Evolutionary conservation across 2,797 vertebrate species (phyloP).

Genomic region (Morelia viridis): DNA sequence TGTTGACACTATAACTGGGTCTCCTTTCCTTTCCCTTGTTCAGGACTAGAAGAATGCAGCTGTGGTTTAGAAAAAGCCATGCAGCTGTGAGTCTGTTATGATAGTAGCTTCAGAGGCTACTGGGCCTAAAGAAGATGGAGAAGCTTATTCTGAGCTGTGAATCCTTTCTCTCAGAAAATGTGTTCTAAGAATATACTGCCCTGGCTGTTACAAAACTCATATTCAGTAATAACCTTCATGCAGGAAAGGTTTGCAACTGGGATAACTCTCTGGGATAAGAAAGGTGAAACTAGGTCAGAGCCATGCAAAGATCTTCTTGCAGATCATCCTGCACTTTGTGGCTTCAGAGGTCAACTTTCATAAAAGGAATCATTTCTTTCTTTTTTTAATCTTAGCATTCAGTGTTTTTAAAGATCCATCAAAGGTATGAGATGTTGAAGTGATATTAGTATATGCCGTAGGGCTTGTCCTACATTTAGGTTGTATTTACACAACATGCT

Average conservation of each 20-base stretch:
- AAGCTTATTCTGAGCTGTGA: conserved; percentile 28
- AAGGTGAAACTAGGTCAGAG: conserved; percentile 52
- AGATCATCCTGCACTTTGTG: conserved; percentile 29
- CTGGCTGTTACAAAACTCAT: conserved; percentile 56
- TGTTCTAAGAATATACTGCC: conserved; percentile 54
- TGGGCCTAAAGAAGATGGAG: neutral
- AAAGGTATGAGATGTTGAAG: neutral
- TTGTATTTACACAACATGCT: too few relatives aligned
- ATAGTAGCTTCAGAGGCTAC: neutral
- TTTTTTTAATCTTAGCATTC: neutral
- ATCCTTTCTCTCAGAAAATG: conserved; percentile 28
- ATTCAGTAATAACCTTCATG: conserved; percentile 16
- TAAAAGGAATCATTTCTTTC: neutral
- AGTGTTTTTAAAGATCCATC: neutral
- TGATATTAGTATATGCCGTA: neutral
- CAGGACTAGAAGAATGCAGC: fast-evolving
- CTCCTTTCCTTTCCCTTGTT: conserved; percentile 3
- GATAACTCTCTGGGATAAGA: neutral
- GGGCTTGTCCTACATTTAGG: too few relatives aligned
- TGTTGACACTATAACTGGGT: conserved; percentile 15
- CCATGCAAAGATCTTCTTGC: conserved; percentile 10
- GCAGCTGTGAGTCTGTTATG: conserved; percentile 35
- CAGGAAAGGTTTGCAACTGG: conserved; percentile 1
- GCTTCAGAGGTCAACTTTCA: neutral
- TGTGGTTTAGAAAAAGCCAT: neutral